Base-by-base conservation (phyloP, 1,140 invertebrate genomes). In the Drosophila willistoni region DNA sequence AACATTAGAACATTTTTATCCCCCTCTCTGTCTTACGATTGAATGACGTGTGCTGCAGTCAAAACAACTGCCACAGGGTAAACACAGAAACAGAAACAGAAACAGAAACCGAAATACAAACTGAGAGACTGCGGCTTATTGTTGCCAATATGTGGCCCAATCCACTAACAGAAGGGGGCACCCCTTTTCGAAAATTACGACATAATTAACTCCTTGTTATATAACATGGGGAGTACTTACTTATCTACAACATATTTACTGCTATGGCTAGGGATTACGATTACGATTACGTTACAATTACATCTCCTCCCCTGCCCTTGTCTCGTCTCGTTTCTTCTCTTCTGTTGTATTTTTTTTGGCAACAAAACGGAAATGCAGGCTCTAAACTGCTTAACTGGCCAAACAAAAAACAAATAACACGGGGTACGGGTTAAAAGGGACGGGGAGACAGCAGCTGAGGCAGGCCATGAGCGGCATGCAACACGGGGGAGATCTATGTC, bases 131-230 rank as follows among this genome's bases (percentile, higher is more conserved):
- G 62, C 19, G 62, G 55, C 12, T 39, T 41, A 47, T 71, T 71
- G 62, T 65, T 63, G 51, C 41, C 44, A 47, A 47, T 47, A 44
- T 44, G 17, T 47, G 17, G 44, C 6, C n/a, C n/a, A 14, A 34
- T 64, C 61, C 61, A 36, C 68, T 64, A 47, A 14, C 6, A 42
- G 59, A 67, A 68, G 36, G 36, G 36, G 36, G 36, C 60, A 54
- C 67, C n/a, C 34, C 19, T 51, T 51, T 47, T 47, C 5, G 44
- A 64, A 80, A 80, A 87, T 86, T 86, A 87, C 81, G 84, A 87
- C 83, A 89, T 83, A 86, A 86, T 86, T 86, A 86, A 86, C 83
- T 87, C 73, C 79, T 83, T 80, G 79, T 87, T 86, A 86, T 80
- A 89, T 80, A 89, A 83, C 79, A 73, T 75, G 79, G 4, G 79